Evolutionary conservation across 1,140 invertebrate species (phyloP).

Genomic region (Chironomus tepperi): DNA sequence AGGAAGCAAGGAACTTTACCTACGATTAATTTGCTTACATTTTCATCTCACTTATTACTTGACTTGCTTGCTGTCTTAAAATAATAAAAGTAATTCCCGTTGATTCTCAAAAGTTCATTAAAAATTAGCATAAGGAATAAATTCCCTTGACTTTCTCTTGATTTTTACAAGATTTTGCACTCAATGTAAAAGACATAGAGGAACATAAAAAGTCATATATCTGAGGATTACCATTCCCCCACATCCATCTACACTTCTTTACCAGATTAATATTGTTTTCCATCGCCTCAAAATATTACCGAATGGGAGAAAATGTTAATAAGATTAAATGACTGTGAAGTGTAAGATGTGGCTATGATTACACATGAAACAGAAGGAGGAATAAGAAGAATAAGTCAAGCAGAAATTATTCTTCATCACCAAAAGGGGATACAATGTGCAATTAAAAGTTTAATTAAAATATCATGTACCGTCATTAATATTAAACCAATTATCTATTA

Average conservation of each 20-base stretch:
- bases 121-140: slow-evolving; percentile 18
- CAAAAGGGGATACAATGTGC: not conserved
- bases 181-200: not conserved
- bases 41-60: not conserved
- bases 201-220: not conserved
- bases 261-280: not conserved
- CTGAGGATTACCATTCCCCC: not conserved
- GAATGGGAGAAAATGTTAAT: slow-evolving; percentile 12
- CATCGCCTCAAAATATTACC: slow-evolving; percentile 4
- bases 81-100: not conserved
- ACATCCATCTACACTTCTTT: not conserved
- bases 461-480: not conserved
- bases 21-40: slow-evolving; percentile 15
- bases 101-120: slow-evolving; percentile 20
- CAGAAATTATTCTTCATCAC: not conserved
- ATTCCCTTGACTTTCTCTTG: not conserved
- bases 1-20: not conserved
- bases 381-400: not conserved
- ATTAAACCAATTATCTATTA: too few relatives aligned
- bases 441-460: slow-evolving; percentile 24
- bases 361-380: not conserved
- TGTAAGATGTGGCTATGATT: not conserved
- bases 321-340: slow-evolving; percentile 22
- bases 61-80: not conserved
- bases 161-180: slow-evolving; percentile 23